These are phyloP conservation scores for Nasua narica DNA, from an alignment of 2,797 vertebrate genomes.

Conservation along the genomic window DNA sequence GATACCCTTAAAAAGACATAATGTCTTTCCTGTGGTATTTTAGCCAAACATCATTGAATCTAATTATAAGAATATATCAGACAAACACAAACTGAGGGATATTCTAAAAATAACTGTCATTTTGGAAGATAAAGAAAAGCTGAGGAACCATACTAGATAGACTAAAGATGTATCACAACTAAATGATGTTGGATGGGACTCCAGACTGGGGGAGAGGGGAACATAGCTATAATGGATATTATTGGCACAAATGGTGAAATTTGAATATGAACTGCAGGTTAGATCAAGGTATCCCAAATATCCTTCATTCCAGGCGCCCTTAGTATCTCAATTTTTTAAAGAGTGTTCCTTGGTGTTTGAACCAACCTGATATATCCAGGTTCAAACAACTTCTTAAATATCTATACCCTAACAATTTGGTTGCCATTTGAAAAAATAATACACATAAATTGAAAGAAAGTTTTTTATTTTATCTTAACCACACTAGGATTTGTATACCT, in stretches of 20 bases:
- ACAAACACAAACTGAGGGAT: neutral
- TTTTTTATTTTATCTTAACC: neutral
- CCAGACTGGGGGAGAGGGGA: neutral
- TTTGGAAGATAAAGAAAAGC: slow-evolving; percentile 20
- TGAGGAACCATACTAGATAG: neutral
- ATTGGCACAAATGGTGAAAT: neutral
- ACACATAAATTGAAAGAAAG: neutral
- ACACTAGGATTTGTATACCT: neutral
- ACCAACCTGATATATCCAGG: slow-evolving; percentile 1
- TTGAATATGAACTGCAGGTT: neutral
- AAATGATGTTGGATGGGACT: neutral
- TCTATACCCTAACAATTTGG: neutral
- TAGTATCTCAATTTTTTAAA: neutral
- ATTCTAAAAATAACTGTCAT: neutral
- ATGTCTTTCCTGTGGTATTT: neutral
- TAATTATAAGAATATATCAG: neutral
- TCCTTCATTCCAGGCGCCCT: neutral
- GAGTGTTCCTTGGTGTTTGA: neutral
- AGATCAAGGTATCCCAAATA: neutral
- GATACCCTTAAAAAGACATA: neutral
- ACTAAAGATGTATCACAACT: neutral
- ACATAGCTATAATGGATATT: neutral
- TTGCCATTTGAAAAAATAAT: neutral
- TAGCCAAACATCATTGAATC: neutral
- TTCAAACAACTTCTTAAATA: slow-evolving; percentile 21